A percentile compares a stretch with the other conserved stretches of the same genome.
phyloP scores from a whole-genome alignment of 2,888 invertebrate genomes.

The Ganaspis brasiliensis region DNA sequence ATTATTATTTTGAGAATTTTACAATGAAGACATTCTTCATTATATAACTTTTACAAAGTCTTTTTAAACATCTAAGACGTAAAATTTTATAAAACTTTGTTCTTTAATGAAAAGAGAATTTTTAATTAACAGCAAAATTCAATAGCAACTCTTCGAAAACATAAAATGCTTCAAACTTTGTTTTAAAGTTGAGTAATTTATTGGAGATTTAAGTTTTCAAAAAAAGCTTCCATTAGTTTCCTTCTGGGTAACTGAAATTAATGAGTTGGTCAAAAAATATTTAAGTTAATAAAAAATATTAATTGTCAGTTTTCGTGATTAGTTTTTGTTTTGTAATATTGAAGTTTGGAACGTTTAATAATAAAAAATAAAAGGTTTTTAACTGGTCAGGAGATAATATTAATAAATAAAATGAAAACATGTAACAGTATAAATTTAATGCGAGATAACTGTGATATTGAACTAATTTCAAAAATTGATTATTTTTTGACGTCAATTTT shows the following conservation, averaged over 20 bases:
- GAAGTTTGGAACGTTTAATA: no score
- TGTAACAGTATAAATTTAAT: no score
- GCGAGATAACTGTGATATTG: no score
- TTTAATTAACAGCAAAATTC: constrained; percentile 1
- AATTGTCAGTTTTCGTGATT: no score
- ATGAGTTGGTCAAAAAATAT: no score
- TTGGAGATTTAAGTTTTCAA: neutral
- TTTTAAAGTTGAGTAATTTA: constrained; percentile 12
- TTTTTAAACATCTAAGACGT: neutral
- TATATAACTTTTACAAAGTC: neutral
- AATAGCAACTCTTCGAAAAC: constrained; percentile 15
- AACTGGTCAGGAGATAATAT: no score
- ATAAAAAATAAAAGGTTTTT: no score
- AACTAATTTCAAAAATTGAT: no score
- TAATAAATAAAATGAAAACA: no score
- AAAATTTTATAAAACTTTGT: neutral
- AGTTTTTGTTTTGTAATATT: no score
- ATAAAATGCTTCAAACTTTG: constrained; percentile 7
- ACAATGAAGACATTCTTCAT: neutral
- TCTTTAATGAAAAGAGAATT: neutral
- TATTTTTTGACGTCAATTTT: no score
- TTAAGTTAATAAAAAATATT: no score
- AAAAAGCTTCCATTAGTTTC: neutral
- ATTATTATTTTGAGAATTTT: neutral
- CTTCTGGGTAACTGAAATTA: neutral